Conservation (phyloP, 2,113 vertebrate genomes). For the Zootoca vivipara region DNA sequence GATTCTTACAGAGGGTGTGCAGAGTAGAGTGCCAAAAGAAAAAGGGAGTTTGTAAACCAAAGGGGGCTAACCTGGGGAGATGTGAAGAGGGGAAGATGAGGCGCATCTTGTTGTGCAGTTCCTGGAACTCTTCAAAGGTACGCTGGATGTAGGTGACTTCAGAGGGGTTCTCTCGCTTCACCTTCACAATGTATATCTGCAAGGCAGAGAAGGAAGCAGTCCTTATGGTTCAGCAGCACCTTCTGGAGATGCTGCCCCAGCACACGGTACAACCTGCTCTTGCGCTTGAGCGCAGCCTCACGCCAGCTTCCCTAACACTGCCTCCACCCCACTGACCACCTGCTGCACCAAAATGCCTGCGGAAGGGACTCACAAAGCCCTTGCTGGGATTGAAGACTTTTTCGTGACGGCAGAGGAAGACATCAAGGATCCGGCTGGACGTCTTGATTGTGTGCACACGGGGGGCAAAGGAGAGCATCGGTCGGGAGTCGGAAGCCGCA, state of each 20-base stretch:
- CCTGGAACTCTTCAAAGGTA: conserved; percentile 96
- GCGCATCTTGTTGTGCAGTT: conserved; percentile 92
- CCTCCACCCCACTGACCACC: background rate
- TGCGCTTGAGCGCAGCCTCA: background rate
- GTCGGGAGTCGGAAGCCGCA: conserved; percentile 83
- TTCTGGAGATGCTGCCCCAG: background rate
- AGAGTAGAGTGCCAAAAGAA: background rate
- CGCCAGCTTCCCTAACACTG: background rate
- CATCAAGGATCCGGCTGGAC: conserved; percentile 82
- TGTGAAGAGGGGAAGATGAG: conserved; percentile 91
- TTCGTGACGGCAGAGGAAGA: conserved; percentile 88
- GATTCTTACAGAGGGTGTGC: background rate
- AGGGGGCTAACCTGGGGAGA: conserved; percentile 85
- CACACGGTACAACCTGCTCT: background rate
- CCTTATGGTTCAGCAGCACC: background rate
- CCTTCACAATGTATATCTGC: conserved; percentile 91
- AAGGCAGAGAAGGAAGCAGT: background rate
- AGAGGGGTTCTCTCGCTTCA: conserved; percentile 83
- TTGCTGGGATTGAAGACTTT: conserved; percentile 86
- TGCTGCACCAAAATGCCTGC: background rate
- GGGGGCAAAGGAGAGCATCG: conserved; percentile 88
- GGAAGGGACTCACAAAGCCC: conserved; percentile 84
- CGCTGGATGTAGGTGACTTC: conserved; percentile 86
- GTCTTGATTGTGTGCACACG: conserved; percentile 82
- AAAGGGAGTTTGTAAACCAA: fast-evolving